phyloP scores from a whole-genome alignment of 2,797 vertebrate species.

The Buphagus erythrorhynchus region DNA sequence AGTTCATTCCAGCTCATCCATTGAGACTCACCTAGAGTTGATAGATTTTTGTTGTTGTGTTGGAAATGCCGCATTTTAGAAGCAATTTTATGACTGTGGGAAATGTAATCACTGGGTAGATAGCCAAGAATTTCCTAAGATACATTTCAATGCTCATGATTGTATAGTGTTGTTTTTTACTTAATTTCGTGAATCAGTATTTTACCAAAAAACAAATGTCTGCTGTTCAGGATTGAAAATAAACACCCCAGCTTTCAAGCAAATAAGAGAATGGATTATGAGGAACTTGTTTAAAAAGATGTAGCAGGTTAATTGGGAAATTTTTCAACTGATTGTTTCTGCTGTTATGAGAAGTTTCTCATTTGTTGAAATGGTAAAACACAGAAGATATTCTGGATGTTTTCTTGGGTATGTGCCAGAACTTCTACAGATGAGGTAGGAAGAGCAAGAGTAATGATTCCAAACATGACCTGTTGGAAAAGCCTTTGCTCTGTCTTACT shows the following conservation, averaged over 20 bases:
- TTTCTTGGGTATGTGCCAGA: neutral
- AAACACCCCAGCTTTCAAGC: neutral
- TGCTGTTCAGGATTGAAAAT: neutral
- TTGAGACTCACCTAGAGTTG: neutral
- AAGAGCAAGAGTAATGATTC: neutral
- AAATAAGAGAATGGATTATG: neutral
- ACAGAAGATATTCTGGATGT: neutral
- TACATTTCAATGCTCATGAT: neutral
- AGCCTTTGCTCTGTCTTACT: neutral
- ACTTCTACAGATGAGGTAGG: neutral
- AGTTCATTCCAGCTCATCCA: neutral
- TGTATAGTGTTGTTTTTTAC: neutral
- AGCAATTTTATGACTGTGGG: neutral
- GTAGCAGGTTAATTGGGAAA: neutral
- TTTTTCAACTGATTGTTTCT: neutral
- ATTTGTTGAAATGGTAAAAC: neutral
- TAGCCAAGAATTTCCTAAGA: neutral
- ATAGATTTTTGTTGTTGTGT: neutral
- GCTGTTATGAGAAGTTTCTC: neutral
- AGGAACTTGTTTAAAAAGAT: neutral
- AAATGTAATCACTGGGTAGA: neutral
- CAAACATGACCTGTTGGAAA: neutral
- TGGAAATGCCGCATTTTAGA: neutral
- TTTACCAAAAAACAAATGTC: neutral
- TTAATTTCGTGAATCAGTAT: neutral